These are phyloP conservation scores for Watsonalla cultraria DNA, from an alignment of 2,888 invertebrate species.

Conservation along the genomic window DNA sequence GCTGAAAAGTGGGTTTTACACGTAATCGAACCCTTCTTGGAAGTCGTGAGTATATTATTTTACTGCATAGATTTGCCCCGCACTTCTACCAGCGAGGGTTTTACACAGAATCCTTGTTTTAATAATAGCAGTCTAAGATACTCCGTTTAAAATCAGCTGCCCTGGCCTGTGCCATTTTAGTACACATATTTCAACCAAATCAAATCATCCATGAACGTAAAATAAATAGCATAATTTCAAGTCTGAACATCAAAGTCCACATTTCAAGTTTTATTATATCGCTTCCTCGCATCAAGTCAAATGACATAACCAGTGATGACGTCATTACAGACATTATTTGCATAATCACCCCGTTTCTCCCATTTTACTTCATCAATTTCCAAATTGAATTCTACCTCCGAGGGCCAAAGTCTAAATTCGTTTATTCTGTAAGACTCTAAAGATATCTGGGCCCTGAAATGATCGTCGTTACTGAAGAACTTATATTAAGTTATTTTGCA, in stretches of 20 bases:
- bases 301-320: slow-evolving; percentile 57
- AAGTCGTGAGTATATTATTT: too few relatives aligned
- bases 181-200: not conserved
- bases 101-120: too few relatives aligned
- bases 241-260: slow-evolving; percentile 26
- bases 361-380: slow-evolving; percentile 17
- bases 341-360: slow-evolving; percentile 50
- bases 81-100: too few relatives aligned
- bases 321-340: slow-evolving; percentile 59
- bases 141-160: too few relatives aligned
- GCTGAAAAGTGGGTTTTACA: too few relatives aligned
- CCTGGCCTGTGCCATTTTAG: too few relatives aligned
- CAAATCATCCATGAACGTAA: slow-evolving; percentile 2
- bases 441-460: slow-evolving; percentile 26
- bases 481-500: slow-evolving; percentile 44
- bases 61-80: too few relatives aligned
- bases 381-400: slow-evolving; percentile 20
- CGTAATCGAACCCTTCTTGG: too few relatives aligned
- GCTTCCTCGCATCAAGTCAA: slow-evolving; percentile 49
- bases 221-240: slow-evolving; percentile 26
- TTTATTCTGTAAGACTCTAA: slow-evolving; percentile 10
- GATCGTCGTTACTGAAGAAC: slow-evolving; percentile 32
- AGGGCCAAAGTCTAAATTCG: slow-evolving; percentile 17
- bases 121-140: too few relatives aligned
- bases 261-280: slow-evolving; percentile 53